Evolutionary conservation across 92 coral and sea anemone genomes (phyloP).

Genomic region (Scolanthus callimorphus): DNA sequence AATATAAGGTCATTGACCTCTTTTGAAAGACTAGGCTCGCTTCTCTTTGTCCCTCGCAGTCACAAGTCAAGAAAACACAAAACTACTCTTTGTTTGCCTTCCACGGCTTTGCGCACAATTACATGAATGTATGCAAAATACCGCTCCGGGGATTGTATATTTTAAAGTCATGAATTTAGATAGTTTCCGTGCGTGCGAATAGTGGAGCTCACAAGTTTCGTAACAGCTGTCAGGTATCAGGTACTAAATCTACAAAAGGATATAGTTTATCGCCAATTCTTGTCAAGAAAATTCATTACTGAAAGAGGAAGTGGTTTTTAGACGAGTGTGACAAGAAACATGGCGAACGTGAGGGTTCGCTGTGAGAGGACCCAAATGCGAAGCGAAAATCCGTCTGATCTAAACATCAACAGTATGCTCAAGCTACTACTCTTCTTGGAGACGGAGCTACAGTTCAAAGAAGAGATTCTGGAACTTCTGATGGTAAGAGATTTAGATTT

Average conservation of each 20-base stretch:
- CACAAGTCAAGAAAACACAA: too few species aligned
- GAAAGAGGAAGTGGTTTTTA: not conserved
- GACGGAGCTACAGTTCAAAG: conserved; percentile 92
- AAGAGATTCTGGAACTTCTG: conserved; percentile 83
- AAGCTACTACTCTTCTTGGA: conserved; percentile 85
- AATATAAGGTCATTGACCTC: too few species aligned
- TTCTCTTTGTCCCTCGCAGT: too few species aligned
- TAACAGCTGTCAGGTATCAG: not conserved
- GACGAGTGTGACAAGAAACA: not conserved
- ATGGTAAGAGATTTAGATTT: too few species aligned
- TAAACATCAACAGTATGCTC: conserved; percentile 78
- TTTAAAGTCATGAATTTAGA: not conserved
- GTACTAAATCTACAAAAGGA: not conserved
- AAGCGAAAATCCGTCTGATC: not conserved
- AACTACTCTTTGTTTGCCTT: too few species aligned
- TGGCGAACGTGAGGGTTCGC: not conserved
- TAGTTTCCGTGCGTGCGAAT: not conserved
- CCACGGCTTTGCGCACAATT: not conserved
- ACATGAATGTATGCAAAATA: conserved; percentile 1
- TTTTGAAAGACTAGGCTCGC: too few species aligned
- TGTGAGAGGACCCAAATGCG: not conserved
- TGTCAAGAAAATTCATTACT: not conserved
- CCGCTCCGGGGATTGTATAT: not conserved
- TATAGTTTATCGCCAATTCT: not conserved
- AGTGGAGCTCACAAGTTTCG: not conserved